Evolutionary conservation across 2,888 invertebrate species (phyloP).

Genomic region (Ormyrus thymus): DNA sequence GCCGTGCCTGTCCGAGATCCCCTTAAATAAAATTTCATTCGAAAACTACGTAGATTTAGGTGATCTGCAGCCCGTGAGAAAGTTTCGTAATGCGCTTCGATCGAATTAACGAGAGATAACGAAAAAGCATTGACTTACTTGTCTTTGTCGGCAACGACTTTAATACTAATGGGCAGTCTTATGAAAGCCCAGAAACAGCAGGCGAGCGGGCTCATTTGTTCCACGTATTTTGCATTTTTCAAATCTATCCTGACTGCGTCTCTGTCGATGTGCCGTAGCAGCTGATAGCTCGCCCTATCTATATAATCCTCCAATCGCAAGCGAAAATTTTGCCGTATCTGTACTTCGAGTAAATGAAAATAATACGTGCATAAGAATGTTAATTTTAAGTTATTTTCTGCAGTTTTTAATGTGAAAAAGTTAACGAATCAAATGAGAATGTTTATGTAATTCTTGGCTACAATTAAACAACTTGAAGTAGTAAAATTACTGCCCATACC

Average conservation of each 20-base stretch:
- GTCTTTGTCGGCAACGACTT: slow-evolving; percentile 66
- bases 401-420: too few species aligned
- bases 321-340: slow-evolving; percentile 74
- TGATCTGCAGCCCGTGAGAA: too few species aligned
- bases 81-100: neutral
- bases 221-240: slow-evolving; percentile 74
- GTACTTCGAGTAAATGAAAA: neutral
- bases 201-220: slow-evolving; percentile 71
- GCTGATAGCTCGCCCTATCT: slow-evolving; percentile 75
- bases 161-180: slow-evolving; percentile 72
- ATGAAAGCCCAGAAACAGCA: slow-evolving; percentile 76
- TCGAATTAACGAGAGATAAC: neutral
- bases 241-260: slow-evolving; percentile 75
- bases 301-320: slow-evolving; percentile 74
- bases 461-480: too few species aligned
- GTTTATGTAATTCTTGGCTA: too few species aligned
- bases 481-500: slow-evolving; percentile 66
- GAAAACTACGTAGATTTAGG: too few species aligned
- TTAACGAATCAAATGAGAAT: too few species aligned
- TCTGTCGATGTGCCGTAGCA: slow-evolving; percentile 75
- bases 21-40: too few species aligned
- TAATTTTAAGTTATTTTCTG: too few species aligned
- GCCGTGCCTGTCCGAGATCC: too few species aligned
- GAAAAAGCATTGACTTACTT: slow-evolving; percentile 57
- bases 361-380: neutral